Evolutionary conservation across 2,797 vertebrate genomes (phyloP), one percentile per base, ranked within the genome.

Genomic region (Pangasius djambal): DNA sequence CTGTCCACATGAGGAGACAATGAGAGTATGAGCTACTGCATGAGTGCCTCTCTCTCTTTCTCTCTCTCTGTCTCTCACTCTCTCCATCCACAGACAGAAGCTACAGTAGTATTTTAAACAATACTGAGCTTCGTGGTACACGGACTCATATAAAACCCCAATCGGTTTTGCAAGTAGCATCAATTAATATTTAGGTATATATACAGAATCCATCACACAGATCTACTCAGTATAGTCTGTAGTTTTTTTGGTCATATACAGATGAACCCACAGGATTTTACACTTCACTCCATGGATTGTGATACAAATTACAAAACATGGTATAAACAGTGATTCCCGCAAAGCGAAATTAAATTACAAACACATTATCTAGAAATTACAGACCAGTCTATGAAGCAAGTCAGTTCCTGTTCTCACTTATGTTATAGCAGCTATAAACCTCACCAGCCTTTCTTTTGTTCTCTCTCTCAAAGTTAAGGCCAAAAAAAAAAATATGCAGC

Each of bases 1-100:
- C 94, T 93, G 94, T 94, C 94, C 93, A 93, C 93, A 94, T 94
- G 93, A 94, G 94, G 92, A 94, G 93, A 93, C 90, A 93, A 87
- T 91, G 94, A 93, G 94, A 94, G 95, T 93, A 91, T 90, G 92
- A 93, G 91, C 91, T 91, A 93, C 92, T 84, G 75, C 92, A 74
- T 75, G 88, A 75, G 44, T 34, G 55, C 22, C 50, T 52, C 57
- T 40, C 74, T 67, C 15, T 16, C 55, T 78, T 75, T 89, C 44
- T 85, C 50, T 61, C 63, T 78, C 83, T 88, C 50, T 44, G 5
- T 37, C 28, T 63, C 50, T 79, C 55, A 25, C 34, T 70, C 31
- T 70, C 78, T 20, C 4, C 34, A 18, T 34, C 74, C 52, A 57
- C 16, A 57, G 16, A 57, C 15, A 57, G 16, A 57, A 57, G 16